Evolutionary conservation across 2,113 vertebrate species (phyloP).

Genomic region (Etia nguti): DNA sequence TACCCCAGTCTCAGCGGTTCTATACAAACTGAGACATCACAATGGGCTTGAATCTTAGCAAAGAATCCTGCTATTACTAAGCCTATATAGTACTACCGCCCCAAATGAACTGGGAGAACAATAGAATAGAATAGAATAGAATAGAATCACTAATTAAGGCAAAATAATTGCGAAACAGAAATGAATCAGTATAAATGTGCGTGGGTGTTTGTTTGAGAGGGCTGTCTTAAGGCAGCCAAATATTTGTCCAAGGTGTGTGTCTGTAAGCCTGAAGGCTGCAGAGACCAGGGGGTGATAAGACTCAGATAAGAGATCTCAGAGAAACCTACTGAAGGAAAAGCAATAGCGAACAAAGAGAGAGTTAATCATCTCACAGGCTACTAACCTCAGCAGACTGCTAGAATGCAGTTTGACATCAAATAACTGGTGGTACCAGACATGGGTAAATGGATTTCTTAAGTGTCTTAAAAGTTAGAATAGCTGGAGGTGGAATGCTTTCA

Average conservation of each 20-base stretch:
- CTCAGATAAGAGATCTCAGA: constrained; percentile 65
- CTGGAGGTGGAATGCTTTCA: constrained; percentile 10
- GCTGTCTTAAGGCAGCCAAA: constrained; percentile 55
- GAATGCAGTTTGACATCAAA: constrained; percentile 59
- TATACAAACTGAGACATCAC: neutral
- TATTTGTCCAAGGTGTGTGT: constrained; percentile 67
- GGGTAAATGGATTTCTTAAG: constrained; percentile 23
- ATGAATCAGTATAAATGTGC: neutral
- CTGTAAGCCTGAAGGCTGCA: constrained; percentile 32
- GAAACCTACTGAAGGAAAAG: constrained; percentile 56
- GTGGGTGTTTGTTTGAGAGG: neutral
- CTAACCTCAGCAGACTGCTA: constrained; percentile 35
- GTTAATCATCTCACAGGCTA: constrained; percentile 69
- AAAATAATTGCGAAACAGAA: neutral
- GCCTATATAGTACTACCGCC: neutral
- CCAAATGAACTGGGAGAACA: neutral
- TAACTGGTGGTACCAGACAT: constrained; percentile 58
- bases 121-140: neutral
- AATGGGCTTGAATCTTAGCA: neutral
- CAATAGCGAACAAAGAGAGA: constrained; percentile 59
- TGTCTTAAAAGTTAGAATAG: neutral
- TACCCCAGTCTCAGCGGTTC: neutral
- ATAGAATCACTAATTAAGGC: neutral
- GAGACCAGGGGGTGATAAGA: constrained; percentile 60
- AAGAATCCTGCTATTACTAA: neutral